A percentile compares a stretch with the other conserved stretches of the same genome.
These are phyloP conservation scores for Megamerina dolium DNA, from an alignment of 2,888 invertebrate species.

Conservation along the genomic window DNA sequence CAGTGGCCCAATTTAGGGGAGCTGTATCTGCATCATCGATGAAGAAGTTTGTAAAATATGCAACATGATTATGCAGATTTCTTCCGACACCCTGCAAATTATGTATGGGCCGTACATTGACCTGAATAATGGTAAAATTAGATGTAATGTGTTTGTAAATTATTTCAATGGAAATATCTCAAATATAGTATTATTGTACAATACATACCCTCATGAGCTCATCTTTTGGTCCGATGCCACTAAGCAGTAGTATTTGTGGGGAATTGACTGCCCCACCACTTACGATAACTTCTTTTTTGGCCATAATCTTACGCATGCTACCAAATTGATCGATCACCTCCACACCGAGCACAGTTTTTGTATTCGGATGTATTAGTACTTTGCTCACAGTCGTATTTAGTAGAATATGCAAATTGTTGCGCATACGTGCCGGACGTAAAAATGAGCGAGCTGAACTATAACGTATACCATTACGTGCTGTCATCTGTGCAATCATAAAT, in stretches of 20 bases:
- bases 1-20: slow-evolving; percentile 85
- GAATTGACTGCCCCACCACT: slow-evolving; percentile 85
- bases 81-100: slow-evolving; percentile 73
- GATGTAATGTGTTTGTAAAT: too few species aligned
- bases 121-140: slow-evolving; percentile 28
- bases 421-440: slow-evolving; percentile 67
- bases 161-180: too few species aligned
- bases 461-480: slow-evolving; percentile 77
- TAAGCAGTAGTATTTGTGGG: slow-evolving; percentile 85
- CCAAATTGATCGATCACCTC: slow-evolving; percentile 54
- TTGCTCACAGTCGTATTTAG: slow-evolving; percentile 74
- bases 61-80: slow-evolving; percentile 83
- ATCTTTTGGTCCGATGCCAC: slow-evolving; percentile 76
- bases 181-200: too few species aligned
- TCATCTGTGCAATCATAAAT: slow-evolving; percentile 84
- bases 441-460: slow-evolving; percentile 77
- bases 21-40: slow-evolving; percentile 80
- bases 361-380: slow-evolving; percentile 68
- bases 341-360: slow-evolving; percentile 70
- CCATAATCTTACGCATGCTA: slow-evolving; percentile 58
- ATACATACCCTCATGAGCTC: slow-evolving; percentile 56
- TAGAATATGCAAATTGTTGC: slow-evolving; percentile 76
- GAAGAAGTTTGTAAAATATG: slow-evolving; percentile 70
- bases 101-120: slow-evolving; percentile 62
- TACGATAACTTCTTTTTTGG: slow-evolving; percentile 73